phyloP scores from a whole-genome alignment of 2,113 vertebrate species.

The Eidolon helvum region DNA sequence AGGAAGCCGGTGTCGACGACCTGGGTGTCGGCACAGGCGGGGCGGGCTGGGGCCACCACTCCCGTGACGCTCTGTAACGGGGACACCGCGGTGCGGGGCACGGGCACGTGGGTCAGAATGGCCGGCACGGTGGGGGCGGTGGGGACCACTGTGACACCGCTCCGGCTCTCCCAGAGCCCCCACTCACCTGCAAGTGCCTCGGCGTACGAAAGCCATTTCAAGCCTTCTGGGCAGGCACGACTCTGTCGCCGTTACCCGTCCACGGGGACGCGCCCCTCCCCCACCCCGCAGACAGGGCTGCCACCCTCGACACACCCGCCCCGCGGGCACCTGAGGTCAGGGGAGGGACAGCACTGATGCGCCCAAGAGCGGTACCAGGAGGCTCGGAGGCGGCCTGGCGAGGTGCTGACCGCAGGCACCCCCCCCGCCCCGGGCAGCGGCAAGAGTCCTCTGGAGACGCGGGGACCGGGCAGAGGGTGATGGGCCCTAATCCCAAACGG shows the following conservation, averaged over 20 bases:
- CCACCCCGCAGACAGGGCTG: fast-evolving
- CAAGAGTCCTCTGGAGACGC: not conserved
- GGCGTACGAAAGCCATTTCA: not conserved
- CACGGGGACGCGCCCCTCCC: no score
- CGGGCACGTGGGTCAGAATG: no score
- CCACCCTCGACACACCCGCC: not conserved
- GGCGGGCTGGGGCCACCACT: no score
- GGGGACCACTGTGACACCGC: fast-evolving
- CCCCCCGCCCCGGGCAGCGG: no score
- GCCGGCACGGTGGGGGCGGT: fast-evolving
- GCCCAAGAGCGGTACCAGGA: not conserved
- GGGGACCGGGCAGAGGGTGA: not conserved
- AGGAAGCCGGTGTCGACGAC: fast-evolving
- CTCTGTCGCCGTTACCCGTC: not conserved
- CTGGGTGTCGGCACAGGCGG: fast-evolving
- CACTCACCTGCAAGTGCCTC: not conserved
- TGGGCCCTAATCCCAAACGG: fast-evolving
- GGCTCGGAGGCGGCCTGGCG: not conserved
- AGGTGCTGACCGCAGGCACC: fast-evolving
- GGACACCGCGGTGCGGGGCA: no score
- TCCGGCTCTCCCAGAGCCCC: not conserved
- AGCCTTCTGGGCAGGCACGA: fast-evolving
- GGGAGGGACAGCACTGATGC: not conserved
- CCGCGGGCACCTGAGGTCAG: not conserved
- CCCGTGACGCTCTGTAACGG: not conserved